These are phyloP conservation scores for Pristionchus arcanus DNA, from an alignment of 2,888 invertebrate genomes.

Conservation along the genomic window DNA sequence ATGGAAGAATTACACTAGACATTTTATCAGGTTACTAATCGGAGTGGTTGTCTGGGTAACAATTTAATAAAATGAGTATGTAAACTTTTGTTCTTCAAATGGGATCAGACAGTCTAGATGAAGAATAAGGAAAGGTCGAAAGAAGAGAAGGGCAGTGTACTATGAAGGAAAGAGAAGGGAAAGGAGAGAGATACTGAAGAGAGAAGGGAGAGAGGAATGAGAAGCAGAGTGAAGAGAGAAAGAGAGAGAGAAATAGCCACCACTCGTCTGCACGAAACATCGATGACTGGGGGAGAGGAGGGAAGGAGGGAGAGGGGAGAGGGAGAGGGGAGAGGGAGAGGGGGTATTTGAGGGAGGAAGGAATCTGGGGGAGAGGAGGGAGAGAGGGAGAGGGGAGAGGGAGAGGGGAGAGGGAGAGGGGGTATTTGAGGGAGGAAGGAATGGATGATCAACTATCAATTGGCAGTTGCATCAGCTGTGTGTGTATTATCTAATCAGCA, in stretches of 20 bases:
- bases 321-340: neutral
- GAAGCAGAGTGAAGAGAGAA: slow-evolving; percentile 20
- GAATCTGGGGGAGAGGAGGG: neutral
- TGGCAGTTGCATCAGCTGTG: slow-evolving; percentile 40
- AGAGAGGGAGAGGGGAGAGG: no score
- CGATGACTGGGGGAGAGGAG: slow-evolving; percentile 16
- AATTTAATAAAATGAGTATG: neutral
- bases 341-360: neutral
- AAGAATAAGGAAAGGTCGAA: neutral
- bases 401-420: neutral
- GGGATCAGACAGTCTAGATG: neutral
- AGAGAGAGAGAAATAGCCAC: slow-evolving; percentile 34
- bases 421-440: neutral
- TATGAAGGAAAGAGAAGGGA: neutral
- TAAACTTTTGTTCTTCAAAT: neutral
- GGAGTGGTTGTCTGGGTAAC: neutral
- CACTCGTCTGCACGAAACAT: slow-evolving; percentile 35
- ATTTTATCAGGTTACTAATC: neutral
- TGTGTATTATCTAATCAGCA: slow-evolving; percentile 41
- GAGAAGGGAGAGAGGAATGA: slow-evolving; percentile 27
- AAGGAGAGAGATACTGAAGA: neutral
- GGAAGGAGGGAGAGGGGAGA: no score
- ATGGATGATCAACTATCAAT: slow-evolving; percentile 30
- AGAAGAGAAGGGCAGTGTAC: slow-evolving; percentile 45
- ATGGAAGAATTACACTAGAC: neutral